Evolutionary conservation across 1,140 invertebrate genomes (phyloP), one percentile per base, ranked within the genome.

Genomic region (Hylaeus anthracinus): DNA sequence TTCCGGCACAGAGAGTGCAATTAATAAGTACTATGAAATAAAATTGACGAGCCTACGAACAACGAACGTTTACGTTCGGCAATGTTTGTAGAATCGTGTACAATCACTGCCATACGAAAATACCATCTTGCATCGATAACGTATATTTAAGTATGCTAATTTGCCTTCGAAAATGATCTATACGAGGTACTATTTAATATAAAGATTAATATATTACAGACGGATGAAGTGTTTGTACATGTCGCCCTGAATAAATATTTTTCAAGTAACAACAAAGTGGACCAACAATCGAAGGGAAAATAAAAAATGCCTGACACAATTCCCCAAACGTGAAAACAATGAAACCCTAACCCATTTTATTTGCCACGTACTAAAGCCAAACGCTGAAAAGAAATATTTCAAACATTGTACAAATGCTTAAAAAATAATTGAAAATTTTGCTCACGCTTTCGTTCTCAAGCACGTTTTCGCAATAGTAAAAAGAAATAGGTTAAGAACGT

Each of bases 181-280:
- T 58, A 2, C 10, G 15, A 60, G 43, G 15, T 83, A 73, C 43
- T 61, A 72, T 77, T 70, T 71, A 80, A 64, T 65, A 80, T 6
- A 3, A 39, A 48, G 37, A 14, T 43, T 37, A 39, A 0, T 14
- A 26, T 8, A 64, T 72, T 26, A n/a, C 2, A 65, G 9, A 4
- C 1, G 3, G 3, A 48, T 14, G 5, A 67, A 48, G 39, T 55
- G 1, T 48, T 64, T 64, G 10, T 72, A 43, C n/a, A 71, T 61
- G 12, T 61, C 5, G 56, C 61, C 12, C 10, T 3, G 10, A 74
- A 55, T 65, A 65, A 77, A 70, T 72, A 78, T 64, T 78, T 78
- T 72, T 15, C 53, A 55, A 71, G 3, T 1, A 15, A 60, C 9
- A 53, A 53, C 14, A 56, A 37, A 39, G 58, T n/a, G 58, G n/a